Conservation (phyloP, 1,140 invertebrate species). For the Onthophagus taurus region DNA sequence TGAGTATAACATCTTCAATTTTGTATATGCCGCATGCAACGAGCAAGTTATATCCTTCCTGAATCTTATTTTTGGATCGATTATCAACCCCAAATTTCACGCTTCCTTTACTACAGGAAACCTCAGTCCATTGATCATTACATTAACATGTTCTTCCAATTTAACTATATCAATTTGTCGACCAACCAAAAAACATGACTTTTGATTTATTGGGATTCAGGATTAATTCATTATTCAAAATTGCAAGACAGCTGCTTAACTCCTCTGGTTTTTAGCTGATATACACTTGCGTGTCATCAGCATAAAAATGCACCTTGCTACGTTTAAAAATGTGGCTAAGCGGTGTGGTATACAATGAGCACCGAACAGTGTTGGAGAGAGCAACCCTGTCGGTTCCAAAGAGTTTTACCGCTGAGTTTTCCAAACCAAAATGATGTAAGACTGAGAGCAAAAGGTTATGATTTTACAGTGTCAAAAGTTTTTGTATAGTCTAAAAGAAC, state of each 20-base stretch:
- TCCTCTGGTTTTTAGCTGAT: neutral
- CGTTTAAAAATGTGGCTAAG: neutral
- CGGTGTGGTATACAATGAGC: neutral
- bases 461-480: neutral
- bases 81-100: neutral
- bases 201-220: neutral
- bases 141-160: neutral
- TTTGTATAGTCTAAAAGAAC: neutral
- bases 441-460: neutral
- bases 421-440: neutral
- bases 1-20: neutral
- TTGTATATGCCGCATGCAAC: neutral
- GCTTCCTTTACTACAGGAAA: neutral
- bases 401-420: neutral
- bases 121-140: neutral
- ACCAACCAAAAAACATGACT: too few species aligned
- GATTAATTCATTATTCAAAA: neutral
- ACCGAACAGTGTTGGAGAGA: neutral
- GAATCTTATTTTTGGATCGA: neutral
- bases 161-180: too few species aligned
- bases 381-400: neutral
- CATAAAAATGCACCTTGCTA: neutral
- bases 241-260: neutral
- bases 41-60: neutral
- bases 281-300: neutral